Percentiles rank a stretch among this genome's conserved stretches.
phyloP scores from a whole-genome alignment of 1,140 invertebrate species.

The Micrasema longulum region DNA sequence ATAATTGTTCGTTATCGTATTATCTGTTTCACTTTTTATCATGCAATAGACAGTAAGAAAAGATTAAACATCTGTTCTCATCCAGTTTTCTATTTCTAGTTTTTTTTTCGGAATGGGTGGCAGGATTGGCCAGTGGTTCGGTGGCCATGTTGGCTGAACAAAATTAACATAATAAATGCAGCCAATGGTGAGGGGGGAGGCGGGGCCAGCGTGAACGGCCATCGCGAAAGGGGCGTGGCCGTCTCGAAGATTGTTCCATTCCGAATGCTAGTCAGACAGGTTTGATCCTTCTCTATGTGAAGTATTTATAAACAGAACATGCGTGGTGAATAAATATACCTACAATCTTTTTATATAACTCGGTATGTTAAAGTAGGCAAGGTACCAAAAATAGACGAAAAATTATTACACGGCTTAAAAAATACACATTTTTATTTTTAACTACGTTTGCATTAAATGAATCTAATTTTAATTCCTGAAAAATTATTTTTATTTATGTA shows the following conservation, averaged over 20 bases:
- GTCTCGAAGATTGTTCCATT: slow-evolving; percentile 39
- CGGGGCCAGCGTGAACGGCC: slow-evolving; percentile 47
- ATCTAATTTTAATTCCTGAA: too few relatives aligned
- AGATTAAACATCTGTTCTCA: slow-evolving; percentile 13
- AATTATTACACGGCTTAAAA: too few relatives aligned
- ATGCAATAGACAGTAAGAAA: slow-evolving; percentile 5
- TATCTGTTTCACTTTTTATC: not conserved
- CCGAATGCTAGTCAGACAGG: slow-evolving; percentile 21
- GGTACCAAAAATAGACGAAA: too few relatives aligned
- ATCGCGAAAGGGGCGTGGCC: slow-evolving; percentile 45
- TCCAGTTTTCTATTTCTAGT: slow-evolving; percentile 17
- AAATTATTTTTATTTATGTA: too few relatives aligned
- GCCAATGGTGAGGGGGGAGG: slow-evolving; percentile 52
- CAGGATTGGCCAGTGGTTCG: slow-evolving; percentile 59
- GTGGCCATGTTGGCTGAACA: slow-evolving; percentile 64
- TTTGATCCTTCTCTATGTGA: slow-evolving; percentile 10
- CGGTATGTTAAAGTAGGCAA: too few relatives aligned
- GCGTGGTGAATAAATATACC: not conserved
- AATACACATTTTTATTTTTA: too few relatives aligned
- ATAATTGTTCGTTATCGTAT: not conserved
- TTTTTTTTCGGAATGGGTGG: not conserved
- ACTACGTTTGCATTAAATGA: too few relatives aligned
- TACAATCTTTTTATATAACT: too few relatives aligned
- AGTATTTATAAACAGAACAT: not conserved
- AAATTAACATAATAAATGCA: slow-evolving; percentile 60